Conservation (phyloP, 1,140 invertebrate species). For the Drosophila parvula region DNA sequence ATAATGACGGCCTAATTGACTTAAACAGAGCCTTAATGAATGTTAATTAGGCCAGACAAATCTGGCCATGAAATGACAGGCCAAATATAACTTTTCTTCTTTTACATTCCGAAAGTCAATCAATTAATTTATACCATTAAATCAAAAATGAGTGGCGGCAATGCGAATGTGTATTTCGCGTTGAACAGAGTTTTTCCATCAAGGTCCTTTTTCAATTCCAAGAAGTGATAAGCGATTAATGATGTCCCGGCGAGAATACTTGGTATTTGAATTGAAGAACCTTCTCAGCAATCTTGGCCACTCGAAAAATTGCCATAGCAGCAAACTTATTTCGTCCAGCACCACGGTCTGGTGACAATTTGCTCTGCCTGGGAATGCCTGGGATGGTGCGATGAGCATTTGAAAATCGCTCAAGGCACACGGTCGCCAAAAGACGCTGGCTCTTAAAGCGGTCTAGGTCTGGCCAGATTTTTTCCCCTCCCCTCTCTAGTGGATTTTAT, state of each 20-base stretch:
- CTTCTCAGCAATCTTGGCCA: conserved; percentile 18
- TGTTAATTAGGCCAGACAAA: background rate
- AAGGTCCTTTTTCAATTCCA: background rate
- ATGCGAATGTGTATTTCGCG: background rate
- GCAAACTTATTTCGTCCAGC: conserved; percentile 48
- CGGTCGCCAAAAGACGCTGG: conserved; percentile 26
- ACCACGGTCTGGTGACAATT: conserved; percentile 46
- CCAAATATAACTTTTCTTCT: too few species aligned
- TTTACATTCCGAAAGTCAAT: background rate
- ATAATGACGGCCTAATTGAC: background rate
- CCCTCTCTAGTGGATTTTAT: background rate
- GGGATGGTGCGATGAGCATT: conserved; percentile 63
- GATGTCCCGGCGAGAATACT: background rate
- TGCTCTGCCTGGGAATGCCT: conserved; percentile 40
- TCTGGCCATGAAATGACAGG: background rate
- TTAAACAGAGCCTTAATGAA: background rate
- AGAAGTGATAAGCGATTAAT: conserved; percentile 14
- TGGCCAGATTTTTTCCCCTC: background rate
- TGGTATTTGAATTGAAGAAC: conserved; percentile 30
- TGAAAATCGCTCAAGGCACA: conserved; percentile 57
- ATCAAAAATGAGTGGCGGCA: background rate
- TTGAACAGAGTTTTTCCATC: background rate
- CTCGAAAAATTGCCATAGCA: conserved; percentile 36
- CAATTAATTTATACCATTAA: background rate
- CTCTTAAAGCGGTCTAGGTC: conserved; percentile 31